Evolutionary conservation across 2,797 vertebrate genomes (phyloP).

Genomic region (Apodemus agrarius): DNA sequence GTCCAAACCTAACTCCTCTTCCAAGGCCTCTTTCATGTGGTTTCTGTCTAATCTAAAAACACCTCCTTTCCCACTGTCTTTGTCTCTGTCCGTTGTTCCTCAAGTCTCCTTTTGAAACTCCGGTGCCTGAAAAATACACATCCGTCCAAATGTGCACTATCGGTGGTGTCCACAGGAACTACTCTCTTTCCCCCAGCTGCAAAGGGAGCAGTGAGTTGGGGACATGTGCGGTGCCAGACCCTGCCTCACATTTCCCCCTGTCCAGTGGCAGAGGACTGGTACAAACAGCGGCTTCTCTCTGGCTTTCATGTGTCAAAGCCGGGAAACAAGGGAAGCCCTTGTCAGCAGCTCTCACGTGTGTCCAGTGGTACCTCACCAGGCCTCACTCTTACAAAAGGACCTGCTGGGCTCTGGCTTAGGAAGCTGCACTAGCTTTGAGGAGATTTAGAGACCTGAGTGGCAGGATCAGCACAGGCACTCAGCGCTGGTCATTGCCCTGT

Average conservation of each 20-base stretch:
- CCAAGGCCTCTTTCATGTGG: slow-evolving; percentile 74
- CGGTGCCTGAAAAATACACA: background rate
- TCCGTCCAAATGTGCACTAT: background rate
- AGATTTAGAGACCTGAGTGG: background rate
- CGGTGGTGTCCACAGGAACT: background rate
- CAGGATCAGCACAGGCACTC: background rate
- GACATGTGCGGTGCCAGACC: background rate
- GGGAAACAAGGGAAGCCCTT: no score
- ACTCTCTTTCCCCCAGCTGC: no score
- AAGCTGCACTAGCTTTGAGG: background rate
- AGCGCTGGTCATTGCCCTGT: background rate
- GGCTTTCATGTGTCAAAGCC: background rate
- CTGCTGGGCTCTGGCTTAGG: background rate
- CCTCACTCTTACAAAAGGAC: background rate
- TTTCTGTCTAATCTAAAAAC: slow-evolving; percentile 67
- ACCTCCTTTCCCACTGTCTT: slow-evolving; percentile 34
- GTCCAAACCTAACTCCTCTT: slow-evolving; percentile 52
- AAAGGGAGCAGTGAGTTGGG: background rate
- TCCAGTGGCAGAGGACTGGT: no score
- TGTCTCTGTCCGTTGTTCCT: slow-evolving; percentile 11
- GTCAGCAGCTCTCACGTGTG: no score
- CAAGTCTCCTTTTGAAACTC: slow-evolving; percentile 36
- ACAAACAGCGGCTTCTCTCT: background rate
- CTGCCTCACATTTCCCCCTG: background rate
- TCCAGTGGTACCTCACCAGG: background rate